phyloP scores from a whole-genome alignment of 1,140 invertebrate species.

The Mactra quadrangularis region DNA sequence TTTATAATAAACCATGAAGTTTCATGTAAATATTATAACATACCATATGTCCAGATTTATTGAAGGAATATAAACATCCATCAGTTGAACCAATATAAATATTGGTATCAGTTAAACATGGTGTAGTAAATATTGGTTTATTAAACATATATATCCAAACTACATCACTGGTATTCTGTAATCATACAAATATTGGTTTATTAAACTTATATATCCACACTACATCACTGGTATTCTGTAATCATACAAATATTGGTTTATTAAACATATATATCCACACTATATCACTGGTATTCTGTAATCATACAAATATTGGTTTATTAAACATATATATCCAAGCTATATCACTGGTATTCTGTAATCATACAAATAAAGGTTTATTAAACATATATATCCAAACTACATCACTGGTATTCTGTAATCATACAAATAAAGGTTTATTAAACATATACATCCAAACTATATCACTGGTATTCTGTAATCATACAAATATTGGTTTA shows the following conservation, averaged over 20 bases:
- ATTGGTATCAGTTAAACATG: slow-evolving; percentile 84
- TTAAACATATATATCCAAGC: not conserved
- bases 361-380: slow-evolving; percentile 86
- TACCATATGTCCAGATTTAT: slow-evolving; percentile 82
- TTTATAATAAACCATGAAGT: too few species aligned
- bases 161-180: slow-evolving; percentile 69
- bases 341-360: not conserved
- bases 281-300: slow-evolving; percentile 69
- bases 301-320: slow-evolving; percentile 46
- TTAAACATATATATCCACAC: slow-evolving; percentile 71
- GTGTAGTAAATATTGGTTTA: slow-evolving; percentile 88
- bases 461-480: not conserved
- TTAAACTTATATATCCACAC: not conserved
- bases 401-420: slow-evolving; percentile 69
- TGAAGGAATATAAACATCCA: slow-evolving; percentile 83
- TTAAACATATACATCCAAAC: not conserved
- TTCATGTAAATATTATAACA: too few species aligned
- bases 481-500: slow-evolving; percentile 86
- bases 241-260: slow-evolving; percentile 86
- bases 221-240: not conserved
- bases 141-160: slow-evolving; percentile 71
- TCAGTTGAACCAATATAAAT: slow-evolving; percentile 86
- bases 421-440: slow-evolving; percentile 46
- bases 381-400: slow-evolving; percentile 71
- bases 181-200: slow-evolving; percentile 46